Evolutionary conservation across 2,797 vertebrate genomes (phyloP), one percentile per base, ranked within the genome.

Genomic region (Zalophus californianus): DNA sequence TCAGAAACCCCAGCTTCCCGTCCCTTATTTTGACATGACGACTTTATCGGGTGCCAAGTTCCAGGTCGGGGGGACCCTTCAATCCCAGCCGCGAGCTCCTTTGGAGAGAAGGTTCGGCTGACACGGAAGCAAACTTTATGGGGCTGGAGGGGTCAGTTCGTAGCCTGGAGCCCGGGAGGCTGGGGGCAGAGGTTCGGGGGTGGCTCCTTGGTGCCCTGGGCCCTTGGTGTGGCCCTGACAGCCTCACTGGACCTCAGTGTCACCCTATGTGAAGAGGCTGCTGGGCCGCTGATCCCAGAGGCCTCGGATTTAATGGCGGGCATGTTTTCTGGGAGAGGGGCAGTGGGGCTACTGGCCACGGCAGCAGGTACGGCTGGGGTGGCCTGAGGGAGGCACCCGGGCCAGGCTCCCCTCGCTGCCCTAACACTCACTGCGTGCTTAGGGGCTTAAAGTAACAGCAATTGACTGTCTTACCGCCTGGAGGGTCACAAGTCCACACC

Each of bases 21-120:
- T 66, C 20, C 8, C 48, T 66, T 25, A 56, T 60, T 78, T 54
- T 23, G 86, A 92, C 96, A 97, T 91, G 93, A 83, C 77, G 98
- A 96, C 95, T 85, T 97, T 90, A 84, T 93, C 89, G 70, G 88
- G 66, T 83, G 92, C 86, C 90, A 60, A 93, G 90, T 50, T 8
- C 96, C 95, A 94, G 93, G 96, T 85, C 1, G 18, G 78, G 38
- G 20, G 78, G 78, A 75, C 16, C 16, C 58, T 18, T 38, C 10
- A 50, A 11, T 13, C 56, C 52, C 8, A 29, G 62, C n/a, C 44
- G 35, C 35, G 41, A 23, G 52, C 56, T 29, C 35, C 18, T 8
- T 44, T 2, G 75, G 75, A 16, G 54, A 27, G 44, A 72, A 6
- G 12, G 14, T 50, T 27, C 3, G n/a, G 54, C 13, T 1, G 1